Base-by-base conservation (phyloP, 2,888 invertebrate species). In the Teinopalpus imperialis region DNA sequence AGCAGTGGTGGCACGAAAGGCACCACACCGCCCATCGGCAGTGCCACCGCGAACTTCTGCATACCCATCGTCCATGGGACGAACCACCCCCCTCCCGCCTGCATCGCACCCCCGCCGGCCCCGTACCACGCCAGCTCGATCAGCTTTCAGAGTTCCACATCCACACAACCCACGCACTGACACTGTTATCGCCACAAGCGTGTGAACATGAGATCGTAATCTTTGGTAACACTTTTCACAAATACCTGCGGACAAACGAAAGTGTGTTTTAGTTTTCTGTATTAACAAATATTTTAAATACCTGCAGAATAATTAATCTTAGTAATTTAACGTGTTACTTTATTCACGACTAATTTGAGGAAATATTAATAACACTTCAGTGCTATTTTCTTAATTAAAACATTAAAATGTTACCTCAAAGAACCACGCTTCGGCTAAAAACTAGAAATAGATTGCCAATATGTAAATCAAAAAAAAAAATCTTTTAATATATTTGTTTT, bases 91-190 rank as follows among this genome's bases (percentile, higher is more conserved):
- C 87, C 87, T 48, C 82, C 86, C 53, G 83, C 85, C 59, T 81
- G 82, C 80, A 83, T 83, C 81, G 83, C 85, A 64, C 79, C 82
- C 65, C 60, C 43, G 32, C 44, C 44, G 20, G 69, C 67, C 64
- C 87, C 82, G 87, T 86, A 87, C 88, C 88, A 88, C 83, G 87
- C 88, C 87, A 88, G 86, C 74, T 66, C 79, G 81, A 79, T 79
- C 75, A 75, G 60, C 76, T 75, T 54, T 47, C 59, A 61, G 59
- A 59, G 70, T 74, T 60, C 76, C 81, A 73, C 83, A 82, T 81
- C 61, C 74, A 81, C 67, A 58, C 69, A 59, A 57, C 64, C 24
- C 21, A 62, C 61, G 53, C 69, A 65, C 65, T 56, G 52, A 51
- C 65, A 69, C 75, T 58, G 52, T 54, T 65, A 63, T 60, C 67